These are phyloP conservation scores for Endotricha flammealis DNA, from an alignment of 2,888 invertebrate species.

Conservation along the genomic window DNA sequence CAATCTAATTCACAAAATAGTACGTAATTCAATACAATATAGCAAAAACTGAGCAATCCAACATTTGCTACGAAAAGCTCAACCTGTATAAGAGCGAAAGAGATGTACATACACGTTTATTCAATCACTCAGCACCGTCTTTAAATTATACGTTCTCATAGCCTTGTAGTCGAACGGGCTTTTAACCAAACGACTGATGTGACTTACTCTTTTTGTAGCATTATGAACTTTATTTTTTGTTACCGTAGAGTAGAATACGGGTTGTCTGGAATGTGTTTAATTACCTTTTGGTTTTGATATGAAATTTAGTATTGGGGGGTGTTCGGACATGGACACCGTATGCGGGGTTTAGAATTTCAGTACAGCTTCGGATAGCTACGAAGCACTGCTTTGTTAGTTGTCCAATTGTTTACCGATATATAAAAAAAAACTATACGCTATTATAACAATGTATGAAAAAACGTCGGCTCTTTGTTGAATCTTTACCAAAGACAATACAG, in stretches of 20 bases:
- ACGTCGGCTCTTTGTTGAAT: slow-evolving; percentile 9
- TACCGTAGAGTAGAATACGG: slow-evolving; percentile 9
- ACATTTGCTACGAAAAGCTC: slow-evolving; percentile 54
- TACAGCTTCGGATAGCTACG: slow-evolving; percentile 76
- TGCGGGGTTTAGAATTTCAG: slow-evolving; percentile 78
- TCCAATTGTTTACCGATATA: slow-evolving; percentile 68
- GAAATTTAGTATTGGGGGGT: slow-evolving; percentile 78
- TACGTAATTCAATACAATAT: slow-evolving; percentile 71
- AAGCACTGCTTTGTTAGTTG: slow-evolving; percentile 72
- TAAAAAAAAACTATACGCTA: slow-evolving; percentile 24
- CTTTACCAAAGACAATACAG: not conserved
- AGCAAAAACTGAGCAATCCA: slow-evolving; percentile 71
- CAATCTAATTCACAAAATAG: slow-evolving; percentile 77
- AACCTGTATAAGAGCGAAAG: slow-evolving; percentile 41
- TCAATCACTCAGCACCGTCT: slow-evolving; percentile 57
- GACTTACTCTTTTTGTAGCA: slow-evolving; percentile 17
- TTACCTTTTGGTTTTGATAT: slow-evolving; percentile 33
- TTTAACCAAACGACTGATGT: slow-evolving; percentile 33
- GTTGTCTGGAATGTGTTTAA: slow-evolving; percentile 18
- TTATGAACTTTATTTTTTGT: slow-evolving; percentile 21
- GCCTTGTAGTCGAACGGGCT: slow-evolving; percentile 56
- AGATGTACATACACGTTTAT: slow-evolving; percentile 41
- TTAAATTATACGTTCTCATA: slow-evolving; percentile 79
- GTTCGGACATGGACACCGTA: slow-evolving; percentile 75
- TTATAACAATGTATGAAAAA: no score